Evolutionary conservation across 2,797 vertebrate species (phyloP), one percentile per base, ranked within the genome.

Genomic region (Phrynocephalus vlangalii): DNA sequence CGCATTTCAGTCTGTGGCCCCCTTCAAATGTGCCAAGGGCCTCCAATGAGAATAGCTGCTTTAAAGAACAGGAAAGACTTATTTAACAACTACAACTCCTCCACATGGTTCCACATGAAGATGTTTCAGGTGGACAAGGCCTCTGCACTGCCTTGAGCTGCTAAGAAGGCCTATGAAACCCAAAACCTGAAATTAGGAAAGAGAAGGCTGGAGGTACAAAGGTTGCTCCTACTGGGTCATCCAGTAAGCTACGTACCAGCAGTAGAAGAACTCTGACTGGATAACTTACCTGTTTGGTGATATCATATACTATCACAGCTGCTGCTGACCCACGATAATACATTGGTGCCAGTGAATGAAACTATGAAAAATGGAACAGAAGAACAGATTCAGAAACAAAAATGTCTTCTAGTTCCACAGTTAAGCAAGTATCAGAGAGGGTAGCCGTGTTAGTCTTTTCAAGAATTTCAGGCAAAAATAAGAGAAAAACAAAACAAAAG

Each of bases 311-410:
- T 79, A 99, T 98, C 92, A 99, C 98, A 0, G 98, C 99, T 66
- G 99, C 99, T 11, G 99, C 98, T 1, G 98, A 99, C 26, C 99
- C 99, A 93, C 99, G 95, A 92, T 99, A 99, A 96, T 99, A 99
- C 99, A 99, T 99, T 3, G 99, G 99, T 83, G 99, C 99, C 97
- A 99, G 95, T 1, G 99, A 99, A 91, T 99, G 98, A 93, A 99
- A 99, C 99, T 99, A 95, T 94, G 86, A 76, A 90, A 94, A 92
- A 92, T 93, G 1, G 4, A 77, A 52, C 78, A 89, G 56, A 75
- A 0, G 26, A 82, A 70, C 11, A 82, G n/a, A 3, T 30, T 28
- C 0, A 71, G 79, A 83, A 92, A 72, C 60, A 86, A 80, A 82
- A 86, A 85, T 60, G 76, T 50, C 72, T 56, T 83, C 78, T 0